phyloP scores from a whole-genome alignment of 1,140 invertebrate genomes.

The Bombus turneri region DNA sequence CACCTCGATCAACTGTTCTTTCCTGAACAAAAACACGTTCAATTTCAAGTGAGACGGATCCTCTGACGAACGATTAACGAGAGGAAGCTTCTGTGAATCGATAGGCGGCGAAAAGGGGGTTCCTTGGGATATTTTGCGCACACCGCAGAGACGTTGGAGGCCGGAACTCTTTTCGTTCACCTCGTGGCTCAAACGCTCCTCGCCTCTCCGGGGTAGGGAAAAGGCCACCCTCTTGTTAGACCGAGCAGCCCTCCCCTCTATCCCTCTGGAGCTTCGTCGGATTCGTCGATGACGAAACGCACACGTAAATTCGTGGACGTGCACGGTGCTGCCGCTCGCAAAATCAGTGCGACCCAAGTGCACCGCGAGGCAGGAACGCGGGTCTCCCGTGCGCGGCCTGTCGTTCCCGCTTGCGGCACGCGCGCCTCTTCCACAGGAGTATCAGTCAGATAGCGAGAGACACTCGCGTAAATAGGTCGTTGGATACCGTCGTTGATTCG shows the following conservation, averaged over 20 bases:
- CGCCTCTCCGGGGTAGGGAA: conserved; percentile 35
- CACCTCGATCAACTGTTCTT: conserved; percentile 23
- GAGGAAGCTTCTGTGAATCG: conserved; percentile 28
- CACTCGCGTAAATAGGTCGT: conserved; percentile 62
- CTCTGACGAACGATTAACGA: conserved; percentile 24
- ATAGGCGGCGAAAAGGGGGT: conserved; percentile 31
- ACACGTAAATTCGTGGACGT: conserved; percentile 65
- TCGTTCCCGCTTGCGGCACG: conserved; percentile 66
- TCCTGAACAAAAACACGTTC: conserved; percentile 11
- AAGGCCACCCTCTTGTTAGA: conserved; percentile 29
- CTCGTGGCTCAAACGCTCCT: conserved; percentile 32
- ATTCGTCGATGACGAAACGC: conserved; percentile 67
- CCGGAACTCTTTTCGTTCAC: conserved; percentile 29
- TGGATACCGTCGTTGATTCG: not conserved
- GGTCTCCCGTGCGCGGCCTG: conserved; percentile 65
- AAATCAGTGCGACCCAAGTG: conserved; percentile 67
- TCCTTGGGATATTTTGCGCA: conserved; percentile 31
- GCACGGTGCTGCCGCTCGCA: conserved; percentile 48
- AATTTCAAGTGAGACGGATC: conserved; percentile 23
- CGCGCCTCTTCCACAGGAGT: conserved; percentile 48
- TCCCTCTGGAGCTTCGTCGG: conserved; percentile 7
- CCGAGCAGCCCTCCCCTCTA: not conserved
- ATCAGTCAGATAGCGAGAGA: conserved; percentile 40
- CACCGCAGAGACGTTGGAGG: not conserved
- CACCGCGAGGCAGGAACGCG: conserved; percentile 64